Evolutionary conservation across 2,888 invertebrate genomes (phyloP), one percentile per base, ranked within the genome.

Genomic region (Drosophila formosana): DNA sequence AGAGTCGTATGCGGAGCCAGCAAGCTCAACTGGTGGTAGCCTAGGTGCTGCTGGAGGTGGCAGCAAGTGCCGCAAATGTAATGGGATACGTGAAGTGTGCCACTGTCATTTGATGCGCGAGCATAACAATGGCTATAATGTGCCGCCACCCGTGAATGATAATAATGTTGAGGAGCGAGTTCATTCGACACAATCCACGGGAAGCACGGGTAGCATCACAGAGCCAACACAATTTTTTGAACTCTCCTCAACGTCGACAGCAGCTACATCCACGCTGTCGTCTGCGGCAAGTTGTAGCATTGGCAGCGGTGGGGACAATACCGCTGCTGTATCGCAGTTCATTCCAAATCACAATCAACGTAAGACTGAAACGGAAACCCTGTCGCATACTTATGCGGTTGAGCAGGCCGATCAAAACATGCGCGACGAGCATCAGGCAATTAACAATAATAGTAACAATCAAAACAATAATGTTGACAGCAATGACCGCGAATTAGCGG

Each of bases 161-260:
- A 41, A 51, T 6, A 51, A 32, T 37, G 52, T 37, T 47, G 72
- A 68, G 51, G 72, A 68, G 7, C 81, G 62, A 43, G 80, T 82
- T 49, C 80, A 81, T 70, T 85, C 88, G 66, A 89, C 89, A 9
- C 85, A 85, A 46, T 52, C 61, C 30, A 66, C 66, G 45, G 52
- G 4, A 41, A 13, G 25, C 34, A n/a, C 37, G n/a, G 32, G 32
- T 8, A 32, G 32, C 52, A 47, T 62, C 52, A 49, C 65, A 34
- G 75, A 79, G 53, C 80, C 76, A 18, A 76, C 79, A 9, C 88
- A 85, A 46, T 86, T 80, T 32, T 66, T 80, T 46, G 81, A 81
- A 51, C 72, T 78, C 43, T 78, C 81, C 26, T 83, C 87, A 30
- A 81, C 87, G 1, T 70, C 80, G 4, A 82, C 80, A 3, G 64